Evolutionary conservation across 2,797 vertebrate species (phyloP), one percentile per base, ranked within the genome.

Genomic region (Sebastes goodei): DNA sequence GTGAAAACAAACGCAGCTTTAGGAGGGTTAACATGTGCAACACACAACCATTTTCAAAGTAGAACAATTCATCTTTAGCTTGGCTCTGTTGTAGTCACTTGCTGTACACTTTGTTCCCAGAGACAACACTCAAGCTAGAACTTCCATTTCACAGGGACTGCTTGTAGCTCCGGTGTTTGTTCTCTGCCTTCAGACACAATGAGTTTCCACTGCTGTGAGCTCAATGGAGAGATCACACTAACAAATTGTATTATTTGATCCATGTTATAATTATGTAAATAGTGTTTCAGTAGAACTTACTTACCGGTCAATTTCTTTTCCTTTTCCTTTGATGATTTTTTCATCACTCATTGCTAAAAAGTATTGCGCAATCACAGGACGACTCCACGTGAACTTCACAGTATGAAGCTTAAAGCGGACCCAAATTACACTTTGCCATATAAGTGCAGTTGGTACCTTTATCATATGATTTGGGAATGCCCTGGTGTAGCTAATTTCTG

Each of bases 121-220:
- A 72, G 11, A 49, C 8, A 32, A 21, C n/a, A 35, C 38, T 60
- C 4, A 12, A 30, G 56, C 65, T 71, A 61, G 74, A 49, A 49
- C 49, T 30, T 71, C 72, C 20, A 25, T 77, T 80, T 74, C 25
- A 52, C 55, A 76, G 35, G 23, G 62, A 32, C 59, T 53, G 27
- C 20, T 46, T 10, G 52, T 10, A 32, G 33, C 25, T 29, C 23
- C 49, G 32, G 62, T 71, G 33, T 77, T 76, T 77, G 69, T 74
- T 74, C 70, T 62, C 38, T 32, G 61, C 21, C 23, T 63, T 68
- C 75, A 78, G 27, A 78, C 33, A 27, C 32, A 29, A 6, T 1
- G 6, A 71, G 11, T 29, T 70, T 38, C 33, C 27, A 66, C 53
- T 23, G 53, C 73, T 35, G 64, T 33, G 38, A 8, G 32, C 38